These are phyloP conservation scores for Acanthopagrus latus DNA, from an alignment of 2,797 vertebrate species.

Conservation along the genomic window DNA sequence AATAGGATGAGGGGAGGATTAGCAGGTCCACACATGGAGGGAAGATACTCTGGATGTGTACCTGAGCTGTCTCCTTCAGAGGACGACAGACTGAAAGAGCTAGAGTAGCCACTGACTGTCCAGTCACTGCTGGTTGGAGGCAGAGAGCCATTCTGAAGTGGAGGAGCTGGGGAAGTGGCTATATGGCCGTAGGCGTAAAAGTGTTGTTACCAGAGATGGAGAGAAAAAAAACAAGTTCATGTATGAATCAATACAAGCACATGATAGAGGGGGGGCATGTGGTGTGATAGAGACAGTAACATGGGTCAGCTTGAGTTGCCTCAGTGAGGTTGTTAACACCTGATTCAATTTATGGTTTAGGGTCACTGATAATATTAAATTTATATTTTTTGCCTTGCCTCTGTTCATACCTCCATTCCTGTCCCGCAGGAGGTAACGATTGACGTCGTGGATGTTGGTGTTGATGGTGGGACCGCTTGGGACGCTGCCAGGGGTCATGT, in stretches of 20 bases:
- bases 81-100: conserved; percentile 87
- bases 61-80: conserved; percentile 87
- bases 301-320: background rate
- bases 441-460: conserved; percentile 98
- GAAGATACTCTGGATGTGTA: conserved; percentile 63
- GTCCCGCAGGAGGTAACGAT: conserved; percentile 95
- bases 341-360: background rate
- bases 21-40: conserved; percentile 53
- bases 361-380: background rate
- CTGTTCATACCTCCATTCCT: conserved; percentile 92
- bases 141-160: conserved; percentile 87
- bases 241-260: conserved; percentile 8
- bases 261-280: background rate
- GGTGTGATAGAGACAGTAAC: background rate
- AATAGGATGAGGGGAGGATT: conserved; percentile 15
- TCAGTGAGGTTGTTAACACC: no score
- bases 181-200: conserved; percentile 13
- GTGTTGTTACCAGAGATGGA: conserved; percentile 31
- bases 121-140: conserved; percentile 88
- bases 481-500: conserved; percentile 98
- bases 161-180: conserved; percentile 82
- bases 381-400: background rate
- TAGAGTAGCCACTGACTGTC: conserved; percentile 88
- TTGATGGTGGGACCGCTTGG: conserved; percentile 97
- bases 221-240: conserved; percentile 14